Conservation (phyloP, 2,797 vertebrate genomes). For the Aratinga solstitialis region DNA sequence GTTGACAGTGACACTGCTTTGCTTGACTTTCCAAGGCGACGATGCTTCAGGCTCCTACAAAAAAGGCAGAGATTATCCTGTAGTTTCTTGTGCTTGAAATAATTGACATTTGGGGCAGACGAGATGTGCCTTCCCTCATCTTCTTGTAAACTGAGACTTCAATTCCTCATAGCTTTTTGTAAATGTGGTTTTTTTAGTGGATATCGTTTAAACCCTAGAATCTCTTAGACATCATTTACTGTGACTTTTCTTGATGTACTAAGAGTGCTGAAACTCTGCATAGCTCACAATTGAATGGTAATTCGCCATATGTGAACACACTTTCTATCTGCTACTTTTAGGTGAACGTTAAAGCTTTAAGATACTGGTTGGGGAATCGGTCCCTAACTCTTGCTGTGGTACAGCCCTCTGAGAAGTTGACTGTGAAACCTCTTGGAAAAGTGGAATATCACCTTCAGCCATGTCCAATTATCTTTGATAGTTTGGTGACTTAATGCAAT, state of each 20-base stretch:
- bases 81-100: not conserved
- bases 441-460: not conserved
- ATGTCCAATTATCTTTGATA: not conserved
- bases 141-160: not conserved
- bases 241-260: not conserved
- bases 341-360: not conserved
- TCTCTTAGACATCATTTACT: not conserved
- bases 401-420: not conserved
- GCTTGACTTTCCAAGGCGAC: not conserved
- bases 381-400: not conserved
- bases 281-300: not conserved
- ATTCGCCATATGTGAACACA: not conserved
- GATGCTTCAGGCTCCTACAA: not conserved
- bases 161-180: not conserved
- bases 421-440: not conserved
- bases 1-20: not conserved
- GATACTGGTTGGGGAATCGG: not conserved
- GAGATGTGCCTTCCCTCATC: not conserved
- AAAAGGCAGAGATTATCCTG: not conserved
- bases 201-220: not conserved
- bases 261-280: not conserved
- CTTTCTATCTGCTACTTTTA: not conserved
- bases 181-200: not conserved
- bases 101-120: not conserved
- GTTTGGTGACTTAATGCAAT: constrained; percentile 19